These are phyloP conservation scores for Nephrotoma appendiculata DNA, from an alignment of 2,888 invertebrate species.

Conservation along the genomic window DNA sequence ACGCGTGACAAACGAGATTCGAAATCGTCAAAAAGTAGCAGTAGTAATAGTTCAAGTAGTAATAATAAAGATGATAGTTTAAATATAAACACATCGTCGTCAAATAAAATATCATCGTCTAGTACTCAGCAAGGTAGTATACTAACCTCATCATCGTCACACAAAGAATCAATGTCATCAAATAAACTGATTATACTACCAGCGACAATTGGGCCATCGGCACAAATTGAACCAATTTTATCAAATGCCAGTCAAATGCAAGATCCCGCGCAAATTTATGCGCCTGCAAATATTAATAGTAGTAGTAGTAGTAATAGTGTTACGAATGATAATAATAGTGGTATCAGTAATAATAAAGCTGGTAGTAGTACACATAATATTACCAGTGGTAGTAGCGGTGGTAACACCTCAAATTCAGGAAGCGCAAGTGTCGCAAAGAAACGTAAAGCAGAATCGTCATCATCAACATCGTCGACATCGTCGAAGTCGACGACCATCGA, in stretches of 20 bases:
- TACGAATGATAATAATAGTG: constrained; percentile 7
- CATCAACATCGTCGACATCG: neutral
- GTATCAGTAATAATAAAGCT: neutral
- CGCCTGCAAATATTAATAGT: neutral
- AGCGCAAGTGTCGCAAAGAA: constrained; percentile 21
- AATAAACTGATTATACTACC: constrained; percentile 3
- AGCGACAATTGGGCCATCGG: neutral
- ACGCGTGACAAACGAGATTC: constrained; percentile 26
- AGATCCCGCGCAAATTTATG: neutral
- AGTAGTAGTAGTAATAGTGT: neutral
- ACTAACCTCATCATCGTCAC: neutral
- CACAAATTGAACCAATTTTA: neutral
- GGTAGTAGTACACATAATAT: neutral
- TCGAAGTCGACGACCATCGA: constrained; percentile 15
- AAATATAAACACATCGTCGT: neutral
- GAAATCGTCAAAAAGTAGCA: constrained; percentile 26
- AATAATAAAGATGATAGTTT: neutral
- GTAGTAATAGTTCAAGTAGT: constrained; percentile 7
- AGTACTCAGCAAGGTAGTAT: neutral
- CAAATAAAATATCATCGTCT: neutral
- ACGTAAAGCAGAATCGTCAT: constrained; percentile 24
- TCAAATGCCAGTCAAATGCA: neutral
- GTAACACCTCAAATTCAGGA: neutral
- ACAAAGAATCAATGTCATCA: constrained; percentile 1
- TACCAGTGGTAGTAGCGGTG: neutral